Evolutionary conservation across 2,113 vertebrate genomes (phyloP), one percentile per base, ranked within the genome.

Genomic region (Merops nubicus): DNA sequence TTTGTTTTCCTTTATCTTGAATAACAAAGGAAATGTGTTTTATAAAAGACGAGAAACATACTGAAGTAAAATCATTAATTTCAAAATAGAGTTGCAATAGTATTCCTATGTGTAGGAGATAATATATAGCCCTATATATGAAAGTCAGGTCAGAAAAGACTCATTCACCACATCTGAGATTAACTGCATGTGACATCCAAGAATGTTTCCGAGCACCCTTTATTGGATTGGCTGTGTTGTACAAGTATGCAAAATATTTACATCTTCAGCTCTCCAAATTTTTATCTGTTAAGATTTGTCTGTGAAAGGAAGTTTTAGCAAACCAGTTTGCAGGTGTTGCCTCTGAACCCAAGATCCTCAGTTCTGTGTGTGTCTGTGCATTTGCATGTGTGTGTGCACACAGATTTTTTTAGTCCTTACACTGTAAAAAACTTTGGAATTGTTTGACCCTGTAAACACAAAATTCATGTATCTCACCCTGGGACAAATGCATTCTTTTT

Each of bases 401-500:
- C 93, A 98, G 98, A 97, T 98, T 98, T 98, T 98, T 97, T 97
- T 94, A 97, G 94, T 86, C 85, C 76, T 74, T 94, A 72, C 82
- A 76, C 93, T 93, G 92, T 95, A 97, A 98, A 98, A 97, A 98
- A 98, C 97, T 98, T 98, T 60, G 96, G 96, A 97, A 97, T 92
- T 69, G 82, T 91, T 97, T 98, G 98, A 98, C 98, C 98, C 98
- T 97, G 98, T 97, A 98, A 98, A 98, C 97, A 97, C 96, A 98
- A 98, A 98, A 98, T 98, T 98, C 98, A 98, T 98, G 97, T 97
- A 94, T 97, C 96, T 98, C 90, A 97, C 98, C 97, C 97, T 98
- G 98, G 98, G 98, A 98, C 97, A 98, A 98, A 98, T 83, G 93
- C 98, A 96, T 98, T 97, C 97, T 98, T 98, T 98, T 98, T 98